These are phyloP conservation scores for Benitochromis conjunctus DNA, from an alignment of 2,113 vertebrate genomes.

Conservation along the genomic window DNA sequence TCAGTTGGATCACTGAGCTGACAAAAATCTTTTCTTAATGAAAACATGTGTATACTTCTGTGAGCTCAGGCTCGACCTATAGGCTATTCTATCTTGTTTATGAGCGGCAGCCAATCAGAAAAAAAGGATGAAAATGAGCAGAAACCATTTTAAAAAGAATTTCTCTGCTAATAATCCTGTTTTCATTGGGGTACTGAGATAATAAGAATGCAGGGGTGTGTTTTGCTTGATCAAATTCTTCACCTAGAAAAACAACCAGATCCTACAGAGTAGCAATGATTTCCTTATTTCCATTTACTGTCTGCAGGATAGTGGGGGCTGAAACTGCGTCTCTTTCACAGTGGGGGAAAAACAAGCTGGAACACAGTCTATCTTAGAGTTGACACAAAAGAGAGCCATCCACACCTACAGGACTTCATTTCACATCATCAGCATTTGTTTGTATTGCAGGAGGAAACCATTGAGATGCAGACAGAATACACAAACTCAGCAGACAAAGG, in stretches of 20 bases:
- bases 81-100: fast-evolving
- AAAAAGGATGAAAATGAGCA: not conserved
- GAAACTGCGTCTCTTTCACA: not conserved
- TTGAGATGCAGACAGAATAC: not conserved
- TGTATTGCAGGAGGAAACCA: not conserved
- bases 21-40: not conserved
- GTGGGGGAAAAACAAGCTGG: not conserved
- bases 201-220: not conserved
- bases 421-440: not conserved
- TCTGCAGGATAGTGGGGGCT: not conserved
- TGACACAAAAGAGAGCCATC: not conserved
- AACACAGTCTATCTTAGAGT: not conserved
- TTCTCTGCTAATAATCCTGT: not conserved
- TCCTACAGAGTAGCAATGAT: not conserved
- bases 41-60: too few species aligned
- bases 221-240: not conserved
- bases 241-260: not conserved
- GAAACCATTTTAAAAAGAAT: not conserved
- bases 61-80: too few species aligned
- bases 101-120: not conserved
- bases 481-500: not conserved
- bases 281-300: fast-evolving
- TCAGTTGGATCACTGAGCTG: not conserved
- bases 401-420: not conserved
- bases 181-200: fast-evolving